Conservation (phyloP, 2,888 invertebrate species). For the Endomychus coccineus region DNA sequence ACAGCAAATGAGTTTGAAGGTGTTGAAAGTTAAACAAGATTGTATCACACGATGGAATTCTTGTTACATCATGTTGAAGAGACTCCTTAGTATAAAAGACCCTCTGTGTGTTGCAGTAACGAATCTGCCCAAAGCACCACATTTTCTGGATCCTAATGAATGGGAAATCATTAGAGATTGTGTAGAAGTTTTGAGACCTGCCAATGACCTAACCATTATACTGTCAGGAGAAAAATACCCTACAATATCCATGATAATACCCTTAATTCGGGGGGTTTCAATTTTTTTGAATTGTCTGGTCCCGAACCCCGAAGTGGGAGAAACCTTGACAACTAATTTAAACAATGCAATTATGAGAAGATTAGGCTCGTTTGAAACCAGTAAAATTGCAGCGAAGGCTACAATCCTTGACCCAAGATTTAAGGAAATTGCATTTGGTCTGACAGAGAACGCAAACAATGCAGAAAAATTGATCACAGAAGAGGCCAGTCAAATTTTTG, state of each 20-base stretch:
- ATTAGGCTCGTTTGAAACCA: slow-evolving; percentile 14
- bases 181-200: slow-evolving; percentile 14
- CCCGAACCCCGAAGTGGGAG: too few relatives aligned
- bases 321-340: too few relatives aligned
- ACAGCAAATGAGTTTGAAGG: slow-evolving; percentile 20
- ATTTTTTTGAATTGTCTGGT: too few relatives aligned
- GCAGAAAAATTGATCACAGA: slow-evolving; percentile 19
- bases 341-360: too few relatives aligned
- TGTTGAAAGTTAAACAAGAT: slow-evolving; percentile 27
- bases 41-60: slow-evolving; percentile 22
- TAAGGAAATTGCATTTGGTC: slow-evolving; percentile 21
- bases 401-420: slow-evolving; percentile 24
- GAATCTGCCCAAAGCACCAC: slow-evolving; percentile 14
- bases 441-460: slow-evolving; percentile 17
- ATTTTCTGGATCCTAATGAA: slow-evolving; percentile 16
- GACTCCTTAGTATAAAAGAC: slow-evolving; percentile 14
- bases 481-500: slow-evolving; percentile 10
- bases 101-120: slow-evolving; percentile 14
- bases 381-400: slow-evolving; percentile 18
- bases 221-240: slow-evolving; percentile 17
- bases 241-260: slow-evolving; percentile 24
- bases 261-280: slow-evolving; percentile 22
- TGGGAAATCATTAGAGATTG: slow-evolving; percentile 16
- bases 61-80: slow-evolving; percentile 16
- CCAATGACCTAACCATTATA: slow-evolving; percentile 11